phyloP scores from a whole-genome alignment of 2,113 vertebrate genomes.

The Caranx melampygus region DNA sequence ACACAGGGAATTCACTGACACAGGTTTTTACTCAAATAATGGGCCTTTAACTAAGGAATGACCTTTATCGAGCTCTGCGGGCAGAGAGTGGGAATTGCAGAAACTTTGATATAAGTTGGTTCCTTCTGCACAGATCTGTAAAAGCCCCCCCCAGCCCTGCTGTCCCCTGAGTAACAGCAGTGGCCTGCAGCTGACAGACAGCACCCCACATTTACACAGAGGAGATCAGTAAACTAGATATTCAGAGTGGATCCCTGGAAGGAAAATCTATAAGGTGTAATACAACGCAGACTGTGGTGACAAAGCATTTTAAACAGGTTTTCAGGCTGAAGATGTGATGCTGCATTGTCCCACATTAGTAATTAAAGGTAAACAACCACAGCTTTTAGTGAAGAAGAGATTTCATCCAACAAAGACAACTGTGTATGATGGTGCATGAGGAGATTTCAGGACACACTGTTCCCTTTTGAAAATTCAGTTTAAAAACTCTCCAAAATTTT shows the following conservation, averaged over 20 bases:
- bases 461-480: not conserved
- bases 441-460: not conserved
- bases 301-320: not conserved
- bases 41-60: conserved; percentile 46
- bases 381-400: not conserved
- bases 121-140: conserved; percentile 17
- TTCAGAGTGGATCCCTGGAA: conserved; percentile 17
- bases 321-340: not conserved
- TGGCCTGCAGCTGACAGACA: conserved; percentile 31
- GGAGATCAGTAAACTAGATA: conserved; percentile 17
- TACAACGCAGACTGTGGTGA: conserved; percentile 23
- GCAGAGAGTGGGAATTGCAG: conserved; percentile 28
- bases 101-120: conserved; percentile 24
- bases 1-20: conserved; percentile 38
- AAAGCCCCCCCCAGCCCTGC: not conserved
- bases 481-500: not conserved
- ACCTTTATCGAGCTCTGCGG: conserved; percentile 54
- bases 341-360: not conserved
- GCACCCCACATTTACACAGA: conserved; percentile 21
- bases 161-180: not conserved
- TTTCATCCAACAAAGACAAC: not conserved
- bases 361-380: not conserved
- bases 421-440: not conserved
- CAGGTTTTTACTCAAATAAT: conserved; percentile 47
- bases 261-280: conserved; percentile 34